A percentile compares a stretch with the other conserved stretches of the same genome.
These are phyloP conservation scores for Chelonia mydas DNA, from an alignment of 2,797 vertebrate species.

Conservation along the genomic window DNA sequence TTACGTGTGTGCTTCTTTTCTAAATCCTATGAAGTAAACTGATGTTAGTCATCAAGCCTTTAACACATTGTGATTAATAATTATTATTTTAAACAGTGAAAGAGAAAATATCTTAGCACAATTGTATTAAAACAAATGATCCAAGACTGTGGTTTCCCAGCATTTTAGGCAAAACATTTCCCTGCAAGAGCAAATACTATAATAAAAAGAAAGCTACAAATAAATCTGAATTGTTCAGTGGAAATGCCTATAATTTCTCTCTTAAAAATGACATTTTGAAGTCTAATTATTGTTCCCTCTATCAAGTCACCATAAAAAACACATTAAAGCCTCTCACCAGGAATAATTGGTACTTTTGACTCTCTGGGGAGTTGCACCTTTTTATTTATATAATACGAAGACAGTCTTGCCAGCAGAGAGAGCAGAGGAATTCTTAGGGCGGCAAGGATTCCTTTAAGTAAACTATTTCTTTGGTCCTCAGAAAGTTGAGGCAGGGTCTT, in stretches of 20 bases:
- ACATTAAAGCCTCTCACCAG: slow-evolving; percentile 45
- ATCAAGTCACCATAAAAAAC: slow-evolving; percentile 55
- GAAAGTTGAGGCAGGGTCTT: background rate
- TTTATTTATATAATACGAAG: slow-evolving; percentile 48
- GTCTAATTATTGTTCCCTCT: slow-evolving; percentile 53
- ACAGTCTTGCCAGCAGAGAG: slow-evolving; percentile 19
- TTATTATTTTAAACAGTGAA: background rate
- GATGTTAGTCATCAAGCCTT: background rate
- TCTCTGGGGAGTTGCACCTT: slow-evolving; percentile 27
- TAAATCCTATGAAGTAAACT: background rate
- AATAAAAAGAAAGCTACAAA: slow-evolving; percentile 38
- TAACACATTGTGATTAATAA: background rate
- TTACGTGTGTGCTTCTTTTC: rapidly evolving
- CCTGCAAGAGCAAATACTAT: background rate
- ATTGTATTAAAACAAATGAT: background rate
- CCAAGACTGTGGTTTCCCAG: background rate
- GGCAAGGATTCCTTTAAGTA: background rate
- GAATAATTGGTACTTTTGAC: slow-evolving; percentile 51
- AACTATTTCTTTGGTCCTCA: background rate
- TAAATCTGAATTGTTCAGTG: slow-evolving; percentile 30
- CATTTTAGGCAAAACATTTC: slow-evolving; percentile 8
- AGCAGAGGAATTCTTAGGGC: background rate
- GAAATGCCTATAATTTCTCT: slow-evolving; percentile 53
- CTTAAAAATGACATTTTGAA: slow-evolving; percentile 59
- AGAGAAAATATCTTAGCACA: background rate